Conservation (phyloP, 2,888 invertebrate genomes). For the Plebejus argus region DNA sequence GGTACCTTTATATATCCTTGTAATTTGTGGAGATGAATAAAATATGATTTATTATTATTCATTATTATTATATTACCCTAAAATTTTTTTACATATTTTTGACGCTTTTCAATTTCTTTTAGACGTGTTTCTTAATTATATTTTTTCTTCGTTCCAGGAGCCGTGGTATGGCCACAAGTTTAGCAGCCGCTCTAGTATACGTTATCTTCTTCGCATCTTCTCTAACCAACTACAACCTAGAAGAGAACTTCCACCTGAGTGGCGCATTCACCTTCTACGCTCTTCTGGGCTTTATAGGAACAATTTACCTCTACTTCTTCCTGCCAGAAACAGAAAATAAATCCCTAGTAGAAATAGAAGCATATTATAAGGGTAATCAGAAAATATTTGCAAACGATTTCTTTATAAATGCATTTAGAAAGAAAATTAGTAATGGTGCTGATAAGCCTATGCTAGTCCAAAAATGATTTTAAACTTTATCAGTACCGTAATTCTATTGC, state of each 20-base stretch:
- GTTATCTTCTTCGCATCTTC: conserved; percentile 71
- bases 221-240: conserved; percentile 78
- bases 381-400: conserved; percentile 71
- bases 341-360: conserved; percentile 76
- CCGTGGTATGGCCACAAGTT: conserved; percentile 74
- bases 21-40: no score
- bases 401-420: conserved; percentile 65
- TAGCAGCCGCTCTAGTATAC: conserved; percentile 77
- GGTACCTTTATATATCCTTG: no score
- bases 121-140: not conserved
- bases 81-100: not conserved
- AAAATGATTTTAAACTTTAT: conserved; percentile 21
- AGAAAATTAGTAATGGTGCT: conserved; percentile 54
- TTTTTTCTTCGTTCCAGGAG: conserved; percentile 62
- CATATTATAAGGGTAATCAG: conserved; percentile 64
- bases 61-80: no score
- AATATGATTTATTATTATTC: no score
- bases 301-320: conserved; percentile 74
- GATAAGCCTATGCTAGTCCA: conserved; percentile 67
- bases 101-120: not conserved
- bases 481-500: not conserved
- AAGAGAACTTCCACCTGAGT: conserved; percentile 67
- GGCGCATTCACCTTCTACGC: conserved; percentile 76
- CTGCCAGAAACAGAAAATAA: conserved; percentile 80
- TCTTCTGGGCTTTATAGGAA: conserved; percentile 66